Percentiles rank a stretch among this genome's conserved stretches.
Conservation (phyloP, 2,113 vertebrate species). For the Trichomycterus rosablanca region DNA sequence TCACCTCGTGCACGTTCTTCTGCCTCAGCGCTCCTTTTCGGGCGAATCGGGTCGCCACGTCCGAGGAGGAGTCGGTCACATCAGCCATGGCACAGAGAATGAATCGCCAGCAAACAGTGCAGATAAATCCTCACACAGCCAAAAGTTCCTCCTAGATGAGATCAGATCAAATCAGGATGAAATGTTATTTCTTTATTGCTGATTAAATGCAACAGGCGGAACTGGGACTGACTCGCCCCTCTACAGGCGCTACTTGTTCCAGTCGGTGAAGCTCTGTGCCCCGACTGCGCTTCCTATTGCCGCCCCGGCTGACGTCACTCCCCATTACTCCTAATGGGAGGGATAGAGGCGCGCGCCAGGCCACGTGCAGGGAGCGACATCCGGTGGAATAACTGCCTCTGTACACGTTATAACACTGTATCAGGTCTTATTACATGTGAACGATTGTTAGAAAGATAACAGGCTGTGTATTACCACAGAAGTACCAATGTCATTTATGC, state of each 20-base stretch:
- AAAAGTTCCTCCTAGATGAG: not conserved
- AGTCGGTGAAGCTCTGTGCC: not conserved
- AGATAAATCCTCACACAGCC: no score
- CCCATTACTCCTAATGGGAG: slow-evolving; percentile 36
- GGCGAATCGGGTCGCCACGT: slow-evolving; percentile 81
- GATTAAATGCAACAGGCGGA: not conserved
- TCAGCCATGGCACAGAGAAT: slow-evolving; percentile 76
- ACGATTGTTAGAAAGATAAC: no score
- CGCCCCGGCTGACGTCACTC: slow-evolving; percentile 55
- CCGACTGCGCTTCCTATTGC: slow-evolving; percentile 46
- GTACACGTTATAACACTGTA: no score
- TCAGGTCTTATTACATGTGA: no score
- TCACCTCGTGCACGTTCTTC: slow-evolving; percentile 82
- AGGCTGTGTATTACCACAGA: no score
- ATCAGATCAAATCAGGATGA: no score
- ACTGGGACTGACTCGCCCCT: slow-evolving; percentile 1
- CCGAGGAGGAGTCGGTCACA: slow-evolving; percentile 75
- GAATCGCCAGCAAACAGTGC: not conserved
- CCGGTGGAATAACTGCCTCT: slow-evolving; percentile 22
- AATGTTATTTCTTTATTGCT: not conserved
- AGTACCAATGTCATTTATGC: no score
- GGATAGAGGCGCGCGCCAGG: slow-evolving; percentile 19
- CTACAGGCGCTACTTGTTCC: slow-evolving; percentile 14
- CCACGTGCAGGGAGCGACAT: slow-evolving; percentile 35
- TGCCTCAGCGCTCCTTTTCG: slow-evolving; percentile 82